These are phyloP conservation scores for Siderastrea radians DNA, from an alignment of 92 coral and sea anemone genomes.

Conservation along the genomic window DNA sequence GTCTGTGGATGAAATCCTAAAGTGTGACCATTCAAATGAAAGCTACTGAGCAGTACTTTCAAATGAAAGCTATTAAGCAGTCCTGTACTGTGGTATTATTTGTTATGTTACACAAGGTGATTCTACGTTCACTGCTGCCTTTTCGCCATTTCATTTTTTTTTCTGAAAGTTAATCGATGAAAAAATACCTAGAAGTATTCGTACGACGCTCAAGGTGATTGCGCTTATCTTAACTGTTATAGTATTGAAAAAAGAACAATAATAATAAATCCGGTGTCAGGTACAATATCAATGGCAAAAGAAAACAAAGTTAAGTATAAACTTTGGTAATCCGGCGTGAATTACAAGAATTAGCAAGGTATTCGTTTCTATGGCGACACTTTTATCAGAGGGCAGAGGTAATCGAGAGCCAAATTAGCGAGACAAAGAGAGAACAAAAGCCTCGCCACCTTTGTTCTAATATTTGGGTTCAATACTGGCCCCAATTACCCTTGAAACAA, in stretches of 20 bases:
- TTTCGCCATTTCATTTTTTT: no score
- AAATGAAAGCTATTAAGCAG: no score
- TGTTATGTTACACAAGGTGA: no score
- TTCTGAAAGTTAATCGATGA: no score
- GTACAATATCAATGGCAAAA: constrained; percentile 26
- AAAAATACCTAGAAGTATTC: no score
- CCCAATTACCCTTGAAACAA: constrained; percentile 45
- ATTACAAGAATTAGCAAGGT: not conserved
- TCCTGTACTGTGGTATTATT: no score
- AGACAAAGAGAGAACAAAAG: constrained; percentile 43
- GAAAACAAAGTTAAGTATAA: constrained; percentile 20
- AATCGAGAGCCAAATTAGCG: constrained; percentile 37
- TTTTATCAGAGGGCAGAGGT: constrained; percentile 8
- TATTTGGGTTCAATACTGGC: constrained; percentile 30
- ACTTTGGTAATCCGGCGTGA: not conserved
- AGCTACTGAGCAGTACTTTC: no score
- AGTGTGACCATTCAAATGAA: no score
- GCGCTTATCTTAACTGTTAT: no score
- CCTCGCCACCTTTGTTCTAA: constrained; percentile 36
- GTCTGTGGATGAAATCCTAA: no score
- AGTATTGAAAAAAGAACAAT: not conserved
- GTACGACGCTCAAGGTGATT: no score
- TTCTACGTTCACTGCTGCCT: no score
- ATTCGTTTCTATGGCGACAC: constrained; percentile 16
- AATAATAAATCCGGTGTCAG: not conserved